Base-by-base conservation (phyloP, 1,140 invertebrate genomes). In the Amyelois transitella region DNA sequence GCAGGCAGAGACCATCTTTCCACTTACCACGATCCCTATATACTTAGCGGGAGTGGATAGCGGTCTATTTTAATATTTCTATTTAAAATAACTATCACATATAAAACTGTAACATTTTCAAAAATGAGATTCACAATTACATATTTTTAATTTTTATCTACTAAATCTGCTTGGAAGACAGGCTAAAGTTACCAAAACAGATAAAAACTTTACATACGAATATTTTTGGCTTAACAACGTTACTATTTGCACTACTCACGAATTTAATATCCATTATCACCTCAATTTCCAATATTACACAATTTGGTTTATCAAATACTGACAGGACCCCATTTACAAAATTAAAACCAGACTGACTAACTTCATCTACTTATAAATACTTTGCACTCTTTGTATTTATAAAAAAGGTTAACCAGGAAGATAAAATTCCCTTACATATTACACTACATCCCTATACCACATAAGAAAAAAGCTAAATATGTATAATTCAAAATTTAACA, bases 291-390 rank as follows among this genome's bases (percentile, higher is more conserved):
- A 12, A 8, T 14, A 14, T 14, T 38, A 38, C 32, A 38, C 6
- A 38, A 38, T 38, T 38, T 38, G 32, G 32, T 38, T 14, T 12
- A 21, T 20, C 7, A n/a, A 54, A 47, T 55, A 38, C 18, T 18
- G 17, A 55, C 10, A 60, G 60, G 61, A 64, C 58, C 61, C 52
- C 63, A 66, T 56, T 57, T 51, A 58, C 19, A 54, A 45, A 59
- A 47, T 45, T 53, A 59, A 55, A 55, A 58, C 44, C 45, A 25
- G 24, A 28, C 19, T 24, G 24, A 25, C 56, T 57, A 62, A 56
- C 56, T 21, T 54, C 51, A 45, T 54, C 56, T 62, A 66, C 56
- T 62, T 66, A 66, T 43, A 53, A 64, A 60, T 64, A 64, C 44
- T 64, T 64, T 64, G 62, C 58, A 64, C 62, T 64, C 55, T 55